Evolutionary conservation across 1,140 invertebrate species (phyloP), one percentile per base, ranked within the genome.

Genomic region (Bombus affinis): DNA sequence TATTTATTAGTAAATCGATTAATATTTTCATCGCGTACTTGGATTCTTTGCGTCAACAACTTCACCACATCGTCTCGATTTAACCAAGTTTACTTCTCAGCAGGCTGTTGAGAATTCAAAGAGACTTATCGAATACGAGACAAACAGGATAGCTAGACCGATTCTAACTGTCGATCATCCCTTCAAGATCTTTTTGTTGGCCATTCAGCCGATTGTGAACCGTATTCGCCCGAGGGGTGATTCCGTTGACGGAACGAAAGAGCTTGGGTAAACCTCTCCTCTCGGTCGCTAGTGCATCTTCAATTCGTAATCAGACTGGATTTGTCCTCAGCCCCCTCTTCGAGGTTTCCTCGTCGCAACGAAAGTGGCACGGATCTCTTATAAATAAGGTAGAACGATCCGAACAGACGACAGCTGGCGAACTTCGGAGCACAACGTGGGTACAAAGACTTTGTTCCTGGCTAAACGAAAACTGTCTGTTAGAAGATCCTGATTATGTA

Each of bases 231-330:
- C 47, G 37, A 10, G 53, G 47, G 68, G 12, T 22, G 74, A 32
- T 71, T 71, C 65, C 28, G 28, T 71, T 75, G 35, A 76, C 35
- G 44, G 59, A 75, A 44, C 42, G 59, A 81, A 65, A 65, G 80
- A 66, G 62, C 39, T 28, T 57, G 37, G 35, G 62, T 44, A 81
- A 74, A 85, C 74, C 59, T 81, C 71, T 81, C 75, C 22, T 42
- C 81, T 59, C 73, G 68, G 65, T 81, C 77, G 65, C 57, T 28
- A 39, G 83, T 76, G 76, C 68, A 81, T 65, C 78, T 86, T 91
- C 88, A 91, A 92, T 92, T 92, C 84, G 87, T 92, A 92, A 92
- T 91, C 91, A 92, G 90, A 75, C 71, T 44, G 83, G 89, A 81
- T 80, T 92, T 90, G 85, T 89, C 77, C 77, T 83, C 62, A 42